phyloP scores from a whole-genome alignment of 2,113 vertebrate species.

The Cinclus mexicanus region DNA sequence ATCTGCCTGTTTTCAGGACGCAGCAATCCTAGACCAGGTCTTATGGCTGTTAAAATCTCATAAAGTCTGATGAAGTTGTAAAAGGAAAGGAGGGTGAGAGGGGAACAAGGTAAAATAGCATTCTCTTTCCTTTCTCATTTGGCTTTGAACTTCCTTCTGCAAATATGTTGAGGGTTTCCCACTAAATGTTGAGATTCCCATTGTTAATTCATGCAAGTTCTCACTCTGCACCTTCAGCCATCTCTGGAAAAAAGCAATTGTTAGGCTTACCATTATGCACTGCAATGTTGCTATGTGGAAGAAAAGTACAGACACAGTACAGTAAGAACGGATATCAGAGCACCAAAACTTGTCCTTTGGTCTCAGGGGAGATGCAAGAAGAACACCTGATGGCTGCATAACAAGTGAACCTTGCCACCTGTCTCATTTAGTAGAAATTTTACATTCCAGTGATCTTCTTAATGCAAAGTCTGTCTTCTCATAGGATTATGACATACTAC shows the following conservation, averaged over 20 bases:
- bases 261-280: not conserved
- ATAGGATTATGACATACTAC: not conserved
- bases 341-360: not conserved
- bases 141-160: not conserved
- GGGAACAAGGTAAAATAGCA: not conserved
- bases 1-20: not conserved
- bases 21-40: not conserved
- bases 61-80: not conserved
- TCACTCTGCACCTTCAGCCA: not conserved
- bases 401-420: not conserved
- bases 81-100: not conserved
- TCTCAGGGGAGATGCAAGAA: not conserved
- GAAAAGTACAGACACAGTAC: not conserved
- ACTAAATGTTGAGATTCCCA: not conserved
- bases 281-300: not conserved
- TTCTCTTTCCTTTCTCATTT: not conserved
- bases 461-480: not conserved
- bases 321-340: not conserved
- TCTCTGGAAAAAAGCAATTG: not conserved
- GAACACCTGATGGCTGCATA: not conserved
- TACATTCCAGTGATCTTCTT: not conserved
- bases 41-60: not conserved
- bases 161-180: not conserved
- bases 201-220: not conserved
- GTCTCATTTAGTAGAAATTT: not conserved